A percentile compares a stretch with the other conserved stretches of the same genome.
These are phyloP conservation scores for Lysiphlebus fabarum DNA, from an alignment of 1,140 invertebrate genomes.

Conservation along the genomic window DNA sequence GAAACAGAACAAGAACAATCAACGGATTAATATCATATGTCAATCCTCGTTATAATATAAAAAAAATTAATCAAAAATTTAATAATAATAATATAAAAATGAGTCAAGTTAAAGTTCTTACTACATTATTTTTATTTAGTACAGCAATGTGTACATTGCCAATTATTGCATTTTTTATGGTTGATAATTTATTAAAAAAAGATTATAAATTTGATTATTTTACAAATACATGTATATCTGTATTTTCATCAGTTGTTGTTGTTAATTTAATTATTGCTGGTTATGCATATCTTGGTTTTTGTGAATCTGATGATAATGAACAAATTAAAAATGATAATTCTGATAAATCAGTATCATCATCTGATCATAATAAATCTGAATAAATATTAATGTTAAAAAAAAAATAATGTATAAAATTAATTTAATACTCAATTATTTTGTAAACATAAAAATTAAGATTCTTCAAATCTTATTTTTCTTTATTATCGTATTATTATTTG, in stretches of 20 bases:
- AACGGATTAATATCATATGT: conserved; percentile 31
- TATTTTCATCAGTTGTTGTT: conserved; percentile 69
- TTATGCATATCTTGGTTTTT: conserved; percentile 76
- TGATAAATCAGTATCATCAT: conserved; percentile 12
- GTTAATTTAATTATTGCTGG: conserved; percentile 74
- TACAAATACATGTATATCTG: conserved; percentile 68
- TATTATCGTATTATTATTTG: too few species aligned
- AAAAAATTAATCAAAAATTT: neutral
- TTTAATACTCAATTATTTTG: neutral
- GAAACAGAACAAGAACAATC: conserved; percentile 36
- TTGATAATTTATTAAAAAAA: conserved; percentile 61
- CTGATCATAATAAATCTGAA: conserved; percentile 19
- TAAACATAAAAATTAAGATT: neutral
- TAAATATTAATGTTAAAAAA: neutral
- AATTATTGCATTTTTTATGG: conserved; percentile 70
- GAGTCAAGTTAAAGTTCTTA: conserved; percentile 51
- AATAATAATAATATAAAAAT: conserved; percentile 25
- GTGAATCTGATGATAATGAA: conserved; percentile 63
- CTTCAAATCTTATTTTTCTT: neutral
- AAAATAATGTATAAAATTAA: neutral
- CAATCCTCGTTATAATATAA: conserved; percentile 11
- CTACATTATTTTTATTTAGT: conserved; percentile 72
- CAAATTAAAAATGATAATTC: conserved; percentile 45
- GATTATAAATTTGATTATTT: conserved; percentile 63
- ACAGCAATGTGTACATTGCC: conserved; percentile 80